Base-by-base conservation (phyloP, 2,797 vertebrate species). In the Labroides dimidiatus region DNA sequence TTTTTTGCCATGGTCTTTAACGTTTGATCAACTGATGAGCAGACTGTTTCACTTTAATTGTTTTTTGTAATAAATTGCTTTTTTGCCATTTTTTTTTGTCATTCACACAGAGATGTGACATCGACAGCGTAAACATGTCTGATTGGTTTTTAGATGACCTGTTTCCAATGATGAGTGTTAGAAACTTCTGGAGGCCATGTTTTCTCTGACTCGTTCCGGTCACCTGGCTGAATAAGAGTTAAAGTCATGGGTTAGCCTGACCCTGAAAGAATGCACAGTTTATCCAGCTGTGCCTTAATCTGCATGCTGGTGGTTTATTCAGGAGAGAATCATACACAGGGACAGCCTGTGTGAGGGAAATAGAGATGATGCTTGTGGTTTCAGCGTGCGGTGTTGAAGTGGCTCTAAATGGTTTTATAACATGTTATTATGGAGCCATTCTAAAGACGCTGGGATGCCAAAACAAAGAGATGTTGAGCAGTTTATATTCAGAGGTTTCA, bases 381-480 rank as follows among this genome's bases (percentile, higher is more conserved):
- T 16, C 9, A 55, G 54, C 41, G 56, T 75, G 68, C 0, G 59
- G 71, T 20, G 71, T 75, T 54, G 4, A 59, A 59, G 61, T 2
- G 30, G 65, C 64, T 66, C 64, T 64, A 61, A 71, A 73, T 19
- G 70, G 48, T 44, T 73, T 69, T 57, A 3, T 13, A 81, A 12
- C 15, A 0, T 84, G 75, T 81, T 10, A 81, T 86, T 84, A 88
- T 39, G 67, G 77, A 57, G 44, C 39, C 33, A 27, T 65, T 77
- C 62, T 59, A 17, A 80, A 86, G 42, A 56, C 10, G 19, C n/a
- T 4, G 1, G 20, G 10, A 52, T 17, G 75, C 72, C 75, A 81
- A 81, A 78, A 30, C 16, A 56, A 75, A 78, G 58, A 73, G 52
- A 68, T 59, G 16, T 39, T 48, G 57, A 23, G 47, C 44, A 51